A percentile compares a stretch with the other conserved stretches of the same genome.
Evolutionary conservation across 2,888 invertebrate genomes (phyloP).

Genomic region (Argyresthia albistria): DNA sequence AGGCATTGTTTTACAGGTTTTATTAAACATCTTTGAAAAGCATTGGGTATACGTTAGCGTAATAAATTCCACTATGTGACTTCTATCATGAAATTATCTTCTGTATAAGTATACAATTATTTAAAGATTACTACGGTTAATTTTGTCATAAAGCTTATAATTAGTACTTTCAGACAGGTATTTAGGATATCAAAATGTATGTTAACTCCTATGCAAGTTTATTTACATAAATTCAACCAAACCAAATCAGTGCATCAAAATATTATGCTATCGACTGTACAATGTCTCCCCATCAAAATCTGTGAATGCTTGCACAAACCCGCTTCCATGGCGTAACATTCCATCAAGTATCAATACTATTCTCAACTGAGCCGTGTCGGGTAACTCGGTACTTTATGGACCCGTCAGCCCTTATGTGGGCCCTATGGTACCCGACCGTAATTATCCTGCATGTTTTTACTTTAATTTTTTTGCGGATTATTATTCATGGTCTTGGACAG

Average conservation of each 20-base stretch:
- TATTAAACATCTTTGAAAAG: no score
- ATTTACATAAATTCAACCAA: no score
- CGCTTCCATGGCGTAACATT: slow-evolving; percentile 70
- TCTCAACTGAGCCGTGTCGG: slow-evolving; percentile 12
- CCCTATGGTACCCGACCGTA: slow-evolving; percentile 47
- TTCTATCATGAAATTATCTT: no score
- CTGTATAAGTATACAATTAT: no score
- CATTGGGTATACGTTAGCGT: no score
- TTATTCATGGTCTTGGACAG: slow-evolving; percentile 6
- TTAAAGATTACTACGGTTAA: no score
- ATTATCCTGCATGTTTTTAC: slow-evolving; percentile 68
- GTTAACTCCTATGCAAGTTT: no score
- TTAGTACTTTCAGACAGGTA: no score
- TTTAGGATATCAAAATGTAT: no score
- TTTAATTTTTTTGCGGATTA: slow-evolving; percentile 59
- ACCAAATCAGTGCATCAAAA: not conserved
- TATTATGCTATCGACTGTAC: slow-evolving; percentile 32
- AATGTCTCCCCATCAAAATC: slow-evolving; percentile 64
- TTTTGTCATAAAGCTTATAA: no score
- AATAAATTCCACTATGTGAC: no score
- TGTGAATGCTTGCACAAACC: slow-evolving; percentile 73
- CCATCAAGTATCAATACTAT: slow-evolving; percentile 55
- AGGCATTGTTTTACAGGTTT: no score
- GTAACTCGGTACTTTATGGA: slow-evolving; percentile 41
- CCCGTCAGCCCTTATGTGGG: slow-evolving; percentile 38